Base-by-base conservation (phyloP, 2,888 invertebrate species). In the Athalia circularis region DNA sequence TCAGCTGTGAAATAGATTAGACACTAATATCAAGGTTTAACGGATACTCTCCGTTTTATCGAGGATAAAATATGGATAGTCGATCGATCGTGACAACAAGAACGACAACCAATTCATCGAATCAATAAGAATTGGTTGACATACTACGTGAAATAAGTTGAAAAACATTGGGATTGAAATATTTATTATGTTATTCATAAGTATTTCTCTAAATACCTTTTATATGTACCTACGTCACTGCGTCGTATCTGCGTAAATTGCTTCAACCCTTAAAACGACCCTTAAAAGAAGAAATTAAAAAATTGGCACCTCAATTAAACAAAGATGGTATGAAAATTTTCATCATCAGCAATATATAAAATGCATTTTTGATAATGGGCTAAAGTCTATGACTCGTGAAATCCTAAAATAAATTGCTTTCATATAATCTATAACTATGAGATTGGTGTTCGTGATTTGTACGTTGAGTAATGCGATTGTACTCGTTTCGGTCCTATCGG, bases 391-490 rank as follows among this genome's bases (percentile, higher is more conserved):
- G 8, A 62, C 9, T 62, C 9, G 15, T 15, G 8, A 29, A 15
- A 62, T 62, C 43, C 1, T 62, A 62, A 62, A 62, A 62, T 62
- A 9, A 62, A 62, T 4, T 62, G 9, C 29, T 62, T 62, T 62
- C 11, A 29, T 62, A 62, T 62, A 13, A 62, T 62, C 5, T 9
- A 62, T 11, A 62, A 29, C 43, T 62, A 62, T 43, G 29, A 5
- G 15, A 62, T 62, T 62, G 62, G 62, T 62, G 62, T 62, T 62
- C 62, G 62, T 13, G 5, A 29, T 62, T 62, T 29, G 15, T 29
- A 11, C 62, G 29, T 7, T 29, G 61, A 61, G 9, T 29, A 61
- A 29, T 61, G n/a, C n/a, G n/a, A n/a, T n/a, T n/a, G n/a, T n/a
- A n/a, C 29, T 29, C 29, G 15, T 62, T 4, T 62, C 62, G 15